Conservation (phyloP, 2,888 invertebrate genomes). For the Brenthis hecate region DNA sequence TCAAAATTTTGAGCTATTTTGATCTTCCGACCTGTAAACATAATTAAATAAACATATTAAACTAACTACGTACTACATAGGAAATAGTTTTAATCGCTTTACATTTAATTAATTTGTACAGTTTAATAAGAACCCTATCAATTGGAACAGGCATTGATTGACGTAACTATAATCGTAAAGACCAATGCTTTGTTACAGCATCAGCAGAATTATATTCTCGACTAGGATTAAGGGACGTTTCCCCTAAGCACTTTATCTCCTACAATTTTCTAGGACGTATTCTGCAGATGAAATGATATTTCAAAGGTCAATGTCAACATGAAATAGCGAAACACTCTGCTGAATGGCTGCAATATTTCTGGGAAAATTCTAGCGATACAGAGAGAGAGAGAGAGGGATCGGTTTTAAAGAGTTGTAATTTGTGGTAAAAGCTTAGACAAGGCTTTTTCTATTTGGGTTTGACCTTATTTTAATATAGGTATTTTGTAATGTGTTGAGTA, state of each 20-base stretch:
- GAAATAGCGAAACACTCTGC: conserved; percentile 27
- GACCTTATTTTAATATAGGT: conserved; percentile 11
- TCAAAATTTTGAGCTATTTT: no score
- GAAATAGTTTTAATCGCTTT: no score
- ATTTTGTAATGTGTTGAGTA: background rate
- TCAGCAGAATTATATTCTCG: conserved; percentile 22
- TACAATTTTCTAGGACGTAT: conserved; percentile 36
- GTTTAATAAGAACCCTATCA: background rate
- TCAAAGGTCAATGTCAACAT: conserved; percentile 29
- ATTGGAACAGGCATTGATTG: conserved; percentile 13
- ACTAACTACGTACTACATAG: no score
- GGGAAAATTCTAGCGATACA: conserved; percentile 17
- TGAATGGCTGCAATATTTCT: conserved; percentile 21
- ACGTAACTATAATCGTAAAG: conserved; percentile 24
- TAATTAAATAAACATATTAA: no score
- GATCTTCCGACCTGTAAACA: no score
- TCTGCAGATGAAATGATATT: conserved; percentile 29
- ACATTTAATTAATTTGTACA: background rate
- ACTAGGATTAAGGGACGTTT: conserved; percentile 30
- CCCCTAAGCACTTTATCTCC: conserved; percentile 33
- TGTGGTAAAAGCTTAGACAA: conserved; percentile 17
- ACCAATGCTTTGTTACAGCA: conserved; percentile 18
- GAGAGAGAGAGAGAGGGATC: conserved; percentile 1
- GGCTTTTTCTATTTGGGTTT: conserved; percentile 8
- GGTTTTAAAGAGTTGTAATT: conserved; percentile 23